Percentiles rank a stretch among this genome's conserved stretches.
Conservation (phyloP, 2,888 invertebrate genomes). For the Cataglyphis albicans region DNA sequence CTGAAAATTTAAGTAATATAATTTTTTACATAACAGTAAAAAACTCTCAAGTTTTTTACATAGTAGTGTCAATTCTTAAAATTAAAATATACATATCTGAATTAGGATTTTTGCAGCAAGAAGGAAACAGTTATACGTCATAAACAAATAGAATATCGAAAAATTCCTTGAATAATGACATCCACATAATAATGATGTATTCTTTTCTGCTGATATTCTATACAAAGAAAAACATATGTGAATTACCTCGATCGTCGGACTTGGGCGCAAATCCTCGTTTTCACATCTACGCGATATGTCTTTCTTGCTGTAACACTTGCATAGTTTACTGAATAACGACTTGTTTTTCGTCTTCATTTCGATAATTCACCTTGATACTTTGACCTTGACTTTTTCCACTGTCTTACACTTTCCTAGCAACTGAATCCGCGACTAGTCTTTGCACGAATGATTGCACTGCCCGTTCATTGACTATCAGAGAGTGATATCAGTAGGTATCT, state of each 20-base stretch:
- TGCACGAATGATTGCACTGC: background rate
- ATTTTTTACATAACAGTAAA: background rate
- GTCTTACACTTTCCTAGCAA: background rate
- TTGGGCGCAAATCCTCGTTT: constrained; percentile 50
- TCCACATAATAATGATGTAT: background rate
- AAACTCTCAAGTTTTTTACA: background rate
- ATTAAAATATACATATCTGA: background rate
- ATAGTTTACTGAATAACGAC: constrained; percentile 79
- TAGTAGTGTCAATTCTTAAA: background rate
- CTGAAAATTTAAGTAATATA: no score
- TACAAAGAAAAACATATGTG: constrained; percentile 61
- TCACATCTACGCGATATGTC: constrained; percentile 60
- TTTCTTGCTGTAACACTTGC: constrained; percentile 79
- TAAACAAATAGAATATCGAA: background rate
- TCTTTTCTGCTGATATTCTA: no score
- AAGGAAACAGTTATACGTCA: background rate
- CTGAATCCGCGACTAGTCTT: background rate
- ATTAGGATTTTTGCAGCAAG: background rate
- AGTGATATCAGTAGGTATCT: constrained; percentile 25
- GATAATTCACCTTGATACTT: constrained; percentile 57
- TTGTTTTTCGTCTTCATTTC: constrained; percentile 81
- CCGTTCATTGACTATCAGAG: constrained; percentile 3
- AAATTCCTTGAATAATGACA: background rate
- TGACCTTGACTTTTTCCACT: constrained; percentile 34
- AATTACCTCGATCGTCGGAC: constrained; percentile 71